Evolutionary conservation across 2,113 vertebrate genomes (phyloP), one percentile per base, ranked within the genome.

Genomic region (Rhea americana): DNA sequence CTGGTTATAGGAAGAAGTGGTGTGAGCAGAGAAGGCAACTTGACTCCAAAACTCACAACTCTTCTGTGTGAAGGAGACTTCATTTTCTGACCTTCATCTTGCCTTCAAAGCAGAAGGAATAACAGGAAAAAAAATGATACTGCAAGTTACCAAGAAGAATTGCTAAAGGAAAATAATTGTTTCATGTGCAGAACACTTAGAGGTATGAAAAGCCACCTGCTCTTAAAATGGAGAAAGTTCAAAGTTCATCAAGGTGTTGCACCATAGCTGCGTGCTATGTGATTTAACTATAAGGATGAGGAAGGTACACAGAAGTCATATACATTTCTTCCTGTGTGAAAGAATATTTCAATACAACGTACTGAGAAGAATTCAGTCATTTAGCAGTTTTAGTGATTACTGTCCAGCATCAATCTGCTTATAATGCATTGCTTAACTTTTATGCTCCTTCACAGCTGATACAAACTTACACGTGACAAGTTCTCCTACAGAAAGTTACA

Each of bases 351-450:
- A 56, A 12, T 5, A 6, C 4, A 63, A 77, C 47, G n/a, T 21
- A 30, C 9, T 7, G 28, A 39, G 39, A 58, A 37, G 3, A 25
- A 48, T 12, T 9, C n/a, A 35, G 12, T 25, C 7, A 28, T 50
- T 67, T 17, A 10, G 5, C 8, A 28, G 12, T 35, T 85, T 11
- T 7, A 2, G 6, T 8, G 15, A 30, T 72, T 41, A 19, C 35
- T 78, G 71, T 14, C 11, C 43, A 35, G 28, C 14, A 50, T 12
- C 4, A 15, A 28, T 14, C 11, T 0, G 0, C n/a, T 55, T 35
- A 35, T 2, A 43, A 51, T 1, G 5, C 15, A 25, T 87, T 95
- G 28, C 55, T 47, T 28, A 95, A 47, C 8, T 37, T 91, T 53
- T 73, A 56, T 30, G 28, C 4, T 47, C 12, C 35, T 70, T 84